Evolutionary conservation across 2,888 invertebrate genomes (phyloP), one percentile per base, ranked within the genome.

Genomic region (Microctonus hyperodae): DNA sequence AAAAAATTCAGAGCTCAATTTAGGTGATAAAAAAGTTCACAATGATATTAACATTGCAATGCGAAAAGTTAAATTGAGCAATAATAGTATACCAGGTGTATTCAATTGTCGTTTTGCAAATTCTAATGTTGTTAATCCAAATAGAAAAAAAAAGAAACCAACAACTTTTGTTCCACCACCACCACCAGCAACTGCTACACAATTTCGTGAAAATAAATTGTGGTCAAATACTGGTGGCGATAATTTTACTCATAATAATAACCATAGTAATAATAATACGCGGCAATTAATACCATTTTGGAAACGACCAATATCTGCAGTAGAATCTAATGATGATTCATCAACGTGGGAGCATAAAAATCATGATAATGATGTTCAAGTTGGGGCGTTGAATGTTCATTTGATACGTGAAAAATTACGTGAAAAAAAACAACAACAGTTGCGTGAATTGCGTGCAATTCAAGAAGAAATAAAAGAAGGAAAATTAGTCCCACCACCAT

Each of bases 381-480:
- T 92, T 11, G 92, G 94, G 35, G 93, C 94, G 9, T 67, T 83
- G 25, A 84, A 78, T 53, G 78, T 81, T 1, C 82, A 81, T 68
- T 72, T 82, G 81, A 95, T 95, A 69, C 92, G 93, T 70, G 93
- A 94, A 75, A 95, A 95, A 80, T 85, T 95, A 0, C 92, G 93
- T 79, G 94, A 94, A 80, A 95, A 95, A 80, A 94, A 94, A 76
- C 92, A 93, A 77, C 94, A 95, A 72, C 95, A 95, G 78, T 85
- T 95, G 31, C 93, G 94, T 0, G 94, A 95, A 80, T 83, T 95
- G 35, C 87, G 92, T 69, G 93, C 91, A 58, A 92, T 92, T 62
- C 94, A 95, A 78, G 94, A 95, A 78, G 95, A 95, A 83, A 94
- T 95, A 63, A 93, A 93, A 76, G 92, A 93, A 74, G 93, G 93